phyloP scores from a whole-genome alignment of 2,113 vertebrate species.

The Pituophis catenifer region DNA sequence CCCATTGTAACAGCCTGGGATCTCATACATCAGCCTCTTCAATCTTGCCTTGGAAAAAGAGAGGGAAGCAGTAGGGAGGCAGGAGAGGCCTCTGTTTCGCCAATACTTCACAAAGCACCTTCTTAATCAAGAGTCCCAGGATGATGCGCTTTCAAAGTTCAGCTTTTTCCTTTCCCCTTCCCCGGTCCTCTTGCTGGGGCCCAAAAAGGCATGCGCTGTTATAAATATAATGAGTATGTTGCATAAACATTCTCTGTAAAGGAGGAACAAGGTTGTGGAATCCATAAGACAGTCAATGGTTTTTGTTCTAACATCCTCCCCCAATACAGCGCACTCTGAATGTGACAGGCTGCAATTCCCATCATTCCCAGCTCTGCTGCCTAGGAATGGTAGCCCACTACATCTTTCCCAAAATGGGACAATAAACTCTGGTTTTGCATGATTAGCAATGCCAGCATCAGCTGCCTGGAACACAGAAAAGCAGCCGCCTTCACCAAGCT shows the following conservation, averaged over 20 bases:
- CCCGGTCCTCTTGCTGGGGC: no score
- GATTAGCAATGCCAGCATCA: neutral
- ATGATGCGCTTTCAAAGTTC: slow-evolving; percentile 1
- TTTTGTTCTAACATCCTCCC: neutral
- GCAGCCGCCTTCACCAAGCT: neutral
- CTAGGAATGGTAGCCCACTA: neutral
- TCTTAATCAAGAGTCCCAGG: neutral
- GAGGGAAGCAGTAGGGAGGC: neutral
- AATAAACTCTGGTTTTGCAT: neutral
- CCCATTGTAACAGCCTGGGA: slow-evolving; percentile 40
- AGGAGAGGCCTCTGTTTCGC: neutral
- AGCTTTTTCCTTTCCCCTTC: neutral
- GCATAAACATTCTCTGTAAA: neutral
- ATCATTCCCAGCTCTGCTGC: neutral
- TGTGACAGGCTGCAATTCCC: neutral
- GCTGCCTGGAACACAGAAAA: neutral
- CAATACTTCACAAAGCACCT: slow-evolving; percentile 13
- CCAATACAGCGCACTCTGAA: neutral
- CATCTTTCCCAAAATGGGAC: neutral
- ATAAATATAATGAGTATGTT: neutral
- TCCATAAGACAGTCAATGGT: neutral
- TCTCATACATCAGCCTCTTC: slow-evolving; percentile 44
- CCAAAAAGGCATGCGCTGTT: neutral
- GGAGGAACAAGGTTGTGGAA: neutral
- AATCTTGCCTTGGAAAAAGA: slow-evolving; percentile 30